Evolutionary conservation across 1,140 invertebrate genomes (phyloP).

Genomic region (Lepidurus couesii): DNA sequence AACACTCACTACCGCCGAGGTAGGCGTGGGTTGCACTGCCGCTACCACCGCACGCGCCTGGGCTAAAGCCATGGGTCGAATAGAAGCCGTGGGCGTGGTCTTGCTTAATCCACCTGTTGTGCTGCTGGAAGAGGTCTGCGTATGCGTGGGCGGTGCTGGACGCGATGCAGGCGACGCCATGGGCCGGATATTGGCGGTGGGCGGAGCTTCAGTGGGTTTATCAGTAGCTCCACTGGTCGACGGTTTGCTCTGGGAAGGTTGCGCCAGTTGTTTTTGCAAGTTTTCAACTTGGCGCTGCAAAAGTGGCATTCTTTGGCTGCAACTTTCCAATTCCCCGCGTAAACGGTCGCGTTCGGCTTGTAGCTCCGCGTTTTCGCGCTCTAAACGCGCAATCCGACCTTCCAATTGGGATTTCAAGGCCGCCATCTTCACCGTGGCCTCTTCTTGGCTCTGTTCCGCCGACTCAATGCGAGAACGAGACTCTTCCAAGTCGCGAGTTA

Average conservation of each 20-base stretch:
- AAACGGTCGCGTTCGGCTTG: constrained; percentile 56
- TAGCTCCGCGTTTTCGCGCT: constrained; percentile 63
- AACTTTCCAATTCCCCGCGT: constrained; percentile 63
- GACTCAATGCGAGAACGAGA: constrained; percentile 44
- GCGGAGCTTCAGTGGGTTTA: constrained; percentile 65
- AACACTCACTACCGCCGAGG: constrained; percentile 26
- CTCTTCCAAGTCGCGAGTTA: constrained; percentile 55
- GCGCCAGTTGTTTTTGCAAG: constrained; percentile 50
- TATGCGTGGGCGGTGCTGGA: constrained; percentile 42
- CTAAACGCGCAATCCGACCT: constrained; percentile 58
- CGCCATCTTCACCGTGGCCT: constrained; percentile 37
- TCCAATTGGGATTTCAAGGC: constrained; percentile 67
- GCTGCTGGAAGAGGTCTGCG: constrained; percentile 41
- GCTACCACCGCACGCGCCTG: constrained; percentile 47
- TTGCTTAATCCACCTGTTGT: constrained; percentile 39
- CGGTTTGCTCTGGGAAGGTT: constrained; percentile 35
- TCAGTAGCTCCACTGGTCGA: constrained; percentile 46
- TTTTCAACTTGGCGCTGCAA: constrained; percentile 71
- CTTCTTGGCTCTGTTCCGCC: constrained; percentile 40
- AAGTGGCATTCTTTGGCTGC: constrained; percentile 63
- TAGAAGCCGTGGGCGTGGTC: constrained; percentile 81
- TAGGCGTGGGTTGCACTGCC: constrained; percentile 33
- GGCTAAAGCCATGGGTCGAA: constrained; percentile 77
- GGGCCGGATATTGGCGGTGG: constrained; percentile 87
- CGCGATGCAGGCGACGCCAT: constrained; percentile 64